These are phyloP conservation scores for Phaetusa simplex DNA, from an alignment of 2,113 vertebrate genomes.

Conservation along the genomic window DNA sequence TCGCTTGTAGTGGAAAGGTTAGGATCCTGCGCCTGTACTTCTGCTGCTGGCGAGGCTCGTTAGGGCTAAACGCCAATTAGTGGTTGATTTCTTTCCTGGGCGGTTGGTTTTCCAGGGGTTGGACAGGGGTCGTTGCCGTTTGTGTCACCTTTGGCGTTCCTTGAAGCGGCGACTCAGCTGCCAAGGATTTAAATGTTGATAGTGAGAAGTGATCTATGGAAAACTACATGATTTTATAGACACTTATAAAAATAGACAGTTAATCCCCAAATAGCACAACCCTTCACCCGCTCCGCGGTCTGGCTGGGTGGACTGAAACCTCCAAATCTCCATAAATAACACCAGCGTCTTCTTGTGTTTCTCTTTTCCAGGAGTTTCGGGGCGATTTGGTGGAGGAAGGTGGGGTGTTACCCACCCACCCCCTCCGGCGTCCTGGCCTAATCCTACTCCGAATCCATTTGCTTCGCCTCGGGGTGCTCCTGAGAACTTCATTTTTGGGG, in stretches of 20 bases:
- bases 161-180: rapidly evolving
- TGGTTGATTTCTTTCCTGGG: too few relatives aligned
- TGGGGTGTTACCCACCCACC: background rate
- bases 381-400: background rate
- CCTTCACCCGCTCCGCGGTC: rapidly evolving
- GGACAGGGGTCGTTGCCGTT: background rate
- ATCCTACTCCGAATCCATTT: background rate
- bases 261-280: too few relatives aligned
- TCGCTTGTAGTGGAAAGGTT: too few relatives aligned
- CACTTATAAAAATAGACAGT: rapidly evolving
- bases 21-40: rapidly evolving
- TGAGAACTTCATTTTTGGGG: background rate
- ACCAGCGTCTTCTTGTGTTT: background rate
- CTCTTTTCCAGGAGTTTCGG: slow-evolving; percentile 30
- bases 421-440: background rate
- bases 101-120: background rate
- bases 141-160: background rate
- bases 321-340: background rate
- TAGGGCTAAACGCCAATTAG: background rate
- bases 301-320: too few relatives aligned
- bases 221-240: background rate
- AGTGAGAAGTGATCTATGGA: rapidly evolving
- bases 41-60: background rate
- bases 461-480: background rate
- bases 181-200: background rate